These are phyloP conservation scores for Cebidichthys violaceus DNA, from an alignment of 2,113 vertebrate species.

Conservation along the genomic window DNA sequence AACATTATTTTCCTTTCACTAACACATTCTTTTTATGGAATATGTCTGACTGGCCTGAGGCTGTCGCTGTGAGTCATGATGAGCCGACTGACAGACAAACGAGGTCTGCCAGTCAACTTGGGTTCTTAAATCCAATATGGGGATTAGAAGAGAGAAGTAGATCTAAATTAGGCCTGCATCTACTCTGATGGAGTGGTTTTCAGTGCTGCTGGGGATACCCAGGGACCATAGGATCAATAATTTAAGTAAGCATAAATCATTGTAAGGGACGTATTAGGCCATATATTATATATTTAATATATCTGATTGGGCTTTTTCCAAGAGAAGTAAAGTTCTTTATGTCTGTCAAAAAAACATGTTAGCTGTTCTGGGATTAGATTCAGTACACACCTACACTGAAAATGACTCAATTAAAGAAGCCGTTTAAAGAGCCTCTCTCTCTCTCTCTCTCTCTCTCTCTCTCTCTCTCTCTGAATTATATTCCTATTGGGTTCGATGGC, in stretches of 20 bases:
- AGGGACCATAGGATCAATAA: slow-evolving; percentile 55
- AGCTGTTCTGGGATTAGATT: slow-evolving; percentile 40
- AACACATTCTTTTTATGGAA: neutral
- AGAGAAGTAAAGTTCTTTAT: slow-evolving; percentile 11
- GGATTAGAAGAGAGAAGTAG: slow-evolving; percentile 51
- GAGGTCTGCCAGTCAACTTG: slow-evolving; percentile 1
- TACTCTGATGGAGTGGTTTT: slow-evolving; percentile 57
- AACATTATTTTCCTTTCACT: neutral
- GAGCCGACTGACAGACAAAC: slow-evolving; percentile 3
- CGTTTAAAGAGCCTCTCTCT: slow-evolving; percentile 2
- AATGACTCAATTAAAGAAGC: slow-evolving; percentile 48
- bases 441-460: slow-evolving; percentile 16
- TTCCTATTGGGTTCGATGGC: slow-evolving; percentile 49
- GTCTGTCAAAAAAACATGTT: slow-evolving; percentile 3
- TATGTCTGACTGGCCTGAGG: neutral
- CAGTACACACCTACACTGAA: slow-evolving; percentile 25
- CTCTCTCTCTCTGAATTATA: slow-evolving; percentile 43
- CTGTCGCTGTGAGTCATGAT: neutral
- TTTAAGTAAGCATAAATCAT: slow-evolving; percentile 40
- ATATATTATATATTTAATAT: slow-evolving; percentile 22
- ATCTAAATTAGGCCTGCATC: slow-evolving; percentile 59
- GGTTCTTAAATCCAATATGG: slow-evolving; percentile 65
- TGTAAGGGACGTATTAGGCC: neutral
- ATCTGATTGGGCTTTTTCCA: slow-evolving; percentile 7
- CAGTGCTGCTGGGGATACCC: slow-evolving; percentile 29